phyloP scores from a whole-genome alignment of 2,113 vertebrate genomes.

The Hiodon alosoides region DNA sequence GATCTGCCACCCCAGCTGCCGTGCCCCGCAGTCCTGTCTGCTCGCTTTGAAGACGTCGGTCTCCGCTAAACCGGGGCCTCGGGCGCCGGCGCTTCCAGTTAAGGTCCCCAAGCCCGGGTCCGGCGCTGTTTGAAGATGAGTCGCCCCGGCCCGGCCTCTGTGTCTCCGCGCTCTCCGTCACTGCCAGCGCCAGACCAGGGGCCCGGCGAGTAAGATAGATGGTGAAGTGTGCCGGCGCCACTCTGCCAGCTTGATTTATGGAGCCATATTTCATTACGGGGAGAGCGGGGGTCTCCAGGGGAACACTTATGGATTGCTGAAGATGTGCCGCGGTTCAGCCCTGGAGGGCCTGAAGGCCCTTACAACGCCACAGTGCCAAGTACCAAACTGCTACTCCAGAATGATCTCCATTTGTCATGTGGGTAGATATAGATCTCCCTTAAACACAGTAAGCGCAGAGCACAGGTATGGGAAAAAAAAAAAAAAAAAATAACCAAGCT shows the following conservation, averaged over 20 bases:
- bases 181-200: conserved; percentile 58
- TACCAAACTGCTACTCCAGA: conserved; percentile 71
- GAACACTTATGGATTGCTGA: conserved; percentile 67
- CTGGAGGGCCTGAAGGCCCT: conserved; percentile 67
- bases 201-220: conserved; percentile 67
- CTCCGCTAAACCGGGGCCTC: conserved; percentile 63
- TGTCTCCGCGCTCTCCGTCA: conserved; percentile 56
- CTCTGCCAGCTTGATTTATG: conserved; percentile 85
- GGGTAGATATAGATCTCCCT: conserved; percentile 70
- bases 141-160: conserved; percentile 57
- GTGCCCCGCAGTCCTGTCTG: conserved; percentile 78
- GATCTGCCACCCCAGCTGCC: conserved; percentile 77
- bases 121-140: conserved; percentile 81
- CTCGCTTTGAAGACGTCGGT: conserved; percentile 76
- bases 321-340: conserved; percentile 66
- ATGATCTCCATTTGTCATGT: conserved; percentile 79
- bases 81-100: conserved; percentile 77
- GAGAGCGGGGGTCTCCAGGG: conserved; percentile 69
- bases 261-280: conserved; percentile 70
- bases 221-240: conserved; percentile 62
- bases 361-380: conserved; percentile 71
- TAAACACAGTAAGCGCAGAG: conserved; percentile 46
- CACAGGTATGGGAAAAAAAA: conserved; percentile 35
- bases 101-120: conserved; percentile 74
- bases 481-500: conserved; percentile 58